Evolutionary conservation across 1,140 invertebrate species (phyloP).

Genomic region (Cydia amplana): DNA sequence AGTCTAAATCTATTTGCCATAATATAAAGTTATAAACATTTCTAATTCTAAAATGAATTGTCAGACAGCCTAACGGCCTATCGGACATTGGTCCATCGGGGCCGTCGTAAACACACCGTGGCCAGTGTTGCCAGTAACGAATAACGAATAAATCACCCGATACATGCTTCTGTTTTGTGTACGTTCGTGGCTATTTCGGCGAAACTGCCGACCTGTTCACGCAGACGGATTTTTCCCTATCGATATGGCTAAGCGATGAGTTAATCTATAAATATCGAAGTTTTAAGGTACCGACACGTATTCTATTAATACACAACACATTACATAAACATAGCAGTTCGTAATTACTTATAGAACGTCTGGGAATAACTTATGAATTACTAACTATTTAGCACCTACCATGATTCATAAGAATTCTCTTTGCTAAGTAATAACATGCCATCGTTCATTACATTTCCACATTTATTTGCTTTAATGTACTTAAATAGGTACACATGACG

Average conservation of each 20-base stretch:
- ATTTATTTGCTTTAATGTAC: conserved; percentile 19
- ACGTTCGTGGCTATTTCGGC: conserved; percentile 69
- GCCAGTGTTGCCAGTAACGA: conserved; percentile 62
- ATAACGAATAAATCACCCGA: conserved; percentile 72
- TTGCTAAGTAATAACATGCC: neutral
- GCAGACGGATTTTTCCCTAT: conserved; percentile 60
- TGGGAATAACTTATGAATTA: neutral
- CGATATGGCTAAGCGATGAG: conserved; percentile 60
- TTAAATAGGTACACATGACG: neutral
- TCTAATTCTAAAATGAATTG: neutral
- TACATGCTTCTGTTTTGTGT: conserved; percentile 74
- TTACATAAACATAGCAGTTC: neutral
- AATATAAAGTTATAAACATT: neutral
- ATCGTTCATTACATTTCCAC: conserved; percentile 1
- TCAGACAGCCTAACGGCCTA: neutral
- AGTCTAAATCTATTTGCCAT: neutral
- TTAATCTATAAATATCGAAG: conserved; percentile 34
- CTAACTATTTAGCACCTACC: neutral
- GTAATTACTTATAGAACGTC: neutral
- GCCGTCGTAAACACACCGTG: conserved; percentile 60
- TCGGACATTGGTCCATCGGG: conserved; percentile 35
- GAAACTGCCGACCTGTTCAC: conserved; percentile 44
- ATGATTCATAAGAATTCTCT: neutral
- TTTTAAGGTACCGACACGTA: neutral
- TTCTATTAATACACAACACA: neutral